Conservation (phyloP, 2,797 vertebrate genomes). For the Pagetopsis macropterus region DNA sequence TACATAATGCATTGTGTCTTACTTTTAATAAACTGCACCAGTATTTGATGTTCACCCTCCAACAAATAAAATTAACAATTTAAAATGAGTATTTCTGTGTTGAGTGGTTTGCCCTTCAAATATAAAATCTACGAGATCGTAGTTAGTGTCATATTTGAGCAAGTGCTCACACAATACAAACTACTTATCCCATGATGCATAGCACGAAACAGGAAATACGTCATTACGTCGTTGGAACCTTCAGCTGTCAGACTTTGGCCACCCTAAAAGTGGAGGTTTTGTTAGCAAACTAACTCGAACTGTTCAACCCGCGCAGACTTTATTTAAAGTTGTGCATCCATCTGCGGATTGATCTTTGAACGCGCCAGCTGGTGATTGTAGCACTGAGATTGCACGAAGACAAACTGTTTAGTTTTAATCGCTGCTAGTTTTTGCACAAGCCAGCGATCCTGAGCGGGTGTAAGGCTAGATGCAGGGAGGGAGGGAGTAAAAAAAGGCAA, state of each 20-base stretch:
- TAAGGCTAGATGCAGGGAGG: slow-evolving; percentile 81
- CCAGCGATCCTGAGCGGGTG: slow-evolving; percentile 83
- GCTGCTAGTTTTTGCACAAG: slow-evolving; percentile 85
- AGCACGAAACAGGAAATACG: slow-evolving; percentile 80
- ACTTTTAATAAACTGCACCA: slow-evolving; percentile 9
- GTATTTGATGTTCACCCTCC: slow-evolving; percentile 33
- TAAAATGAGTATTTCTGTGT: background rate
- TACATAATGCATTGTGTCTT: slow-evolving; percentile 22
- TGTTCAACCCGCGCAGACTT: slow-evolving; percentile 54
- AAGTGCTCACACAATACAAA: slow-evolving; percentile 27
- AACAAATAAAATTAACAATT: slow-evolving; percentile 26
- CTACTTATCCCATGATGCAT: slow-evolving; percentile 81
- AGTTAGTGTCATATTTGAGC: background rate
- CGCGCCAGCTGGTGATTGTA: slow-evolving; percentile 66
- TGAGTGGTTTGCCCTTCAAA: background rate
- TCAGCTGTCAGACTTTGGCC: slow-evolving; percentile 95
- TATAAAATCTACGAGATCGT: background rate
- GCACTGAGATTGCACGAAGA: slow-evolving; percentile 81
- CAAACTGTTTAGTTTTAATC: slow-evolving; percentile 64
- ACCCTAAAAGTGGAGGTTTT: slow-evolving; percentile 90
- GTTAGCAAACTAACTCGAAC: slow-evolving; percentile 77
- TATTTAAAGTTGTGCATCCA: slow-evolving; percentile 85
- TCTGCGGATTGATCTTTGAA: slow-evolving; percentile 72
- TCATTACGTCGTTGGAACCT: slow-evolving; percentile 79
- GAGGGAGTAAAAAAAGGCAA: slow-evolving; percentile 90